A percentile compares a stretch with the other conserved stretches of the same genome.
These are phyloP conservation scores for Dioctria rufipes DNA, from an alignment of 2,888 invertebrate species.

Conservation along the genomic window DNA sequence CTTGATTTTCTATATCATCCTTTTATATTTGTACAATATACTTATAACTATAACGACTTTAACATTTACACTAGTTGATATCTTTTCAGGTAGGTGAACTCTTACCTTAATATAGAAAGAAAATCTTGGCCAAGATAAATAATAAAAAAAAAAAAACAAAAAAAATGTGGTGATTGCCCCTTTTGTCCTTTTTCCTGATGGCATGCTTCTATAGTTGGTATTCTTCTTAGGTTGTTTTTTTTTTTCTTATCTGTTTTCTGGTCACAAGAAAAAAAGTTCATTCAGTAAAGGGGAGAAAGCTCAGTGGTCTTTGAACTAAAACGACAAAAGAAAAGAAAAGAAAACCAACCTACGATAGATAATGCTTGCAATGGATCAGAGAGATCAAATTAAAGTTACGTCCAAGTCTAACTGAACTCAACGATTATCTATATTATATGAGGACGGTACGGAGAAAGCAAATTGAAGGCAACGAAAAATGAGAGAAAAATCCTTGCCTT, in stretches of 20 bases:
- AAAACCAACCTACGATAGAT: constrained; percentile 10
- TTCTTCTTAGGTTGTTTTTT: constrained; percentile 4
- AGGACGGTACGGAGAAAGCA: neutral
- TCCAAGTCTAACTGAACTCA: constrained; percentile 5
- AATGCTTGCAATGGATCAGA: constrained; percentile 16
- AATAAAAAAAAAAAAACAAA: neutral
- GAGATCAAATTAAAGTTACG: constrained; percentile 27
- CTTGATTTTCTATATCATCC: neutral
- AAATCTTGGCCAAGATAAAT: constrained; percentile 44
- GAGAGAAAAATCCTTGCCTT: neutral
- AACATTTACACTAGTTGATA: constrained; percentile 10
- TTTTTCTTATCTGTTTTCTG: too few relatives aligned
- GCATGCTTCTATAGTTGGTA: neutral
- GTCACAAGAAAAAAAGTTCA: neutral
- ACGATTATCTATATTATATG: neutral
- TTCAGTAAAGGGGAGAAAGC: neutral
- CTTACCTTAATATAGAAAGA: neutral
- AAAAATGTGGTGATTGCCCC: constrained; percentile 57
- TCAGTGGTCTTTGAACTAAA: constrained; percentile 29
- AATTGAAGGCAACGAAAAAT: neutral
- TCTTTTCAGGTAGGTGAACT: constrained; percentile 16
- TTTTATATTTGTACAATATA: neutral
- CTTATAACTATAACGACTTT: neutral
- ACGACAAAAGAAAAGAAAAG: neutral
- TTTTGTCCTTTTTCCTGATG: constrained; percentile 17